phyloP scores from a whole-genome alignment of 2,113 vertebrate genomes.

The Melospiza melodia region DNA sequence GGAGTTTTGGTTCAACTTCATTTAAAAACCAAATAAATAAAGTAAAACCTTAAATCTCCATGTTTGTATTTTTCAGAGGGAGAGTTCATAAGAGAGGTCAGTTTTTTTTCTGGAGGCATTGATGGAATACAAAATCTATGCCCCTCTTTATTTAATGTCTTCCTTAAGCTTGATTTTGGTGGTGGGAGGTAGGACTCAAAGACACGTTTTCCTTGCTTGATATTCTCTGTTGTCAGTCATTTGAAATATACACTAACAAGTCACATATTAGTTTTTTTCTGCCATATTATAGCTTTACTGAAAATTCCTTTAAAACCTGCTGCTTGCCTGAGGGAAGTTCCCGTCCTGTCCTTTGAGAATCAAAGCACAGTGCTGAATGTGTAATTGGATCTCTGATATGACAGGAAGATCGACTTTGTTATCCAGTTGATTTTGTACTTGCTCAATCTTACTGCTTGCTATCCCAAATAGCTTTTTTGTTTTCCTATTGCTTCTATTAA shows the following conservation, averaged over 20 bases:
- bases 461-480: constrained; percentile 37
- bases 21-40: neutral
- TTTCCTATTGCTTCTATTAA: constrained; percentile 33
- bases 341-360: neutral
- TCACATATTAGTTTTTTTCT: neutral
- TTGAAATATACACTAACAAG: neutral
- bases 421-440: constrained; percentile 3
- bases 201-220: neutral
- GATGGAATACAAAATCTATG: neutral
- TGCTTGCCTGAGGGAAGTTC: neutral
- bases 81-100: neutral
- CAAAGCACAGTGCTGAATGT: neutral
- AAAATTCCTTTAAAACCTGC: neutral
- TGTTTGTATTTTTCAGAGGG: neutral
- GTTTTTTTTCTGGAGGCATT: neutral
- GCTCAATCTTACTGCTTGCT: neutral
- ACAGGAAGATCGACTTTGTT: constrained; percentile 1
- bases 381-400: neutral
- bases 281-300: neutral
- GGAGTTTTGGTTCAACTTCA: neutral
- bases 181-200: neutral
- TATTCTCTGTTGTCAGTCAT: neutral
- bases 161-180: neutral
- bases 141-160: neutral
- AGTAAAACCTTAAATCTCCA: neutral